Percentiles rank a stretch among this genome's conserved stretches.
phyloP scores from a whole-genome alignment of 2,797 vertebrate species.

The Mormyrus hasselquistii region DNA sequence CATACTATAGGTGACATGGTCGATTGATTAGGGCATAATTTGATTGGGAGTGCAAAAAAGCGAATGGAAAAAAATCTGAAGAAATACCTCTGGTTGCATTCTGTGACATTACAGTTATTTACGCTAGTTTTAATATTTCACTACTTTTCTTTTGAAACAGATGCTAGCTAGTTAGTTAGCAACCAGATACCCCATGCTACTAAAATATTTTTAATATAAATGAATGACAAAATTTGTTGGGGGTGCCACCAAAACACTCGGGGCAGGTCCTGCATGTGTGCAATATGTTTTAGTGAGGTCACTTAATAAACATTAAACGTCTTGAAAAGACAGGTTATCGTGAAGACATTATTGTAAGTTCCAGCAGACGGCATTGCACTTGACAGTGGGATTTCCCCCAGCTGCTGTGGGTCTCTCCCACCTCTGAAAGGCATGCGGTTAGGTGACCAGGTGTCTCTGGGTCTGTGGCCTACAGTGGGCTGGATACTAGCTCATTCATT shows the following conservation, averaged over 20 bases:
- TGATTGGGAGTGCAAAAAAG: background rate
- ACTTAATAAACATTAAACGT: background rate
- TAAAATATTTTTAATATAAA: background rate
- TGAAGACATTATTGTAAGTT: background rate
- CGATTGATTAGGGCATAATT: background rate
- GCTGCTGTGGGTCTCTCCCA: background rate
- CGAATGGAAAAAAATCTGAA: background rate
- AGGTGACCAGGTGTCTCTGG: background rate
- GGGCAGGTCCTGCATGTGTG: background rate
- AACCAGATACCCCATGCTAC: background rate
- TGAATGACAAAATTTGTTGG: background rate
- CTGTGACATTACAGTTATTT: background rate
- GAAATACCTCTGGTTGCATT: background rate
- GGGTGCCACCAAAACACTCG: background rate
- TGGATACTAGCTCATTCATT: background rate
- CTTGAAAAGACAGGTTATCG: background rate
- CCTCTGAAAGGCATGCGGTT: background rate
- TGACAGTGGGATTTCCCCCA: background rate
- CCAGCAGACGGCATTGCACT: background rate
- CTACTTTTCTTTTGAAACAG: background rate
- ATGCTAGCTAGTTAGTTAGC: background rate
- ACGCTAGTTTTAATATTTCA: background rate
- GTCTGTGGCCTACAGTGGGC: background rate
- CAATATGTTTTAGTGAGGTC: background rate
- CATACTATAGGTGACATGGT: background rate